phyloP scores from a whole-genome alignment of 2,113 vertebrate genomes.

The Phainopepla nitens region DNA sequence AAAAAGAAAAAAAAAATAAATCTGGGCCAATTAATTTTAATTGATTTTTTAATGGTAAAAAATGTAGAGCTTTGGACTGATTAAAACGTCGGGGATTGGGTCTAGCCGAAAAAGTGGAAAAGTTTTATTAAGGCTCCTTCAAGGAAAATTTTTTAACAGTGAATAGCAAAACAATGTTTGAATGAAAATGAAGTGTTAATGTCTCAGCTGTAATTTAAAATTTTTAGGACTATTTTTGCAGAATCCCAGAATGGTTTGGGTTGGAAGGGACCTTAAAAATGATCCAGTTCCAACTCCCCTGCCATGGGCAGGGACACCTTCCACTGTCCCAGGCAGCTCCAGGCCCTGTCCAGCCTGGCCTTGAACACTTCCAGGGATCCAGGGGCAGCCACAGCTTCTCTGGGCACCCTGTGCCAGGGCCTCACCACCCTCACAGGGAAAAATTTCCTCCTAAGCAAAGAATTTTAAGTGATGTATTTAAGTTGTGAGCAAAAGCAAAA shows the following conservation, averaged over 20 bases:
- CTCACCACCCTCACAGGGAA: accelerated
- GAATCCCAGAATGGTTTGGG: background rate
- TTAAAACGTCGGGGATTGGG: background rate
- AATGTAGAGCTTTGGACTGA: background rate
- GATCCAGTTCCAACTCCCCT: accelerated
- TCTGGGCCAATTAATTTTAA: background rate
- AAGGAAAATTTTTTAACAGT: background rate
- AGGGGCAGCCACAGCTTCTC: background rate
- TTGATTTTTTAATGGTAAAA: background rate
- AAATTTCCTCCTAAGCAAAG: background rate
- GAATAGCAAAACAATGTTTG: background rate
- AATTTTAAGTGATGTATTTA: background rate
- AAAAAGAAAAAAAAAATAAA: background rate
- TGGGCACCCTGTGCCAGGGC: background rate
- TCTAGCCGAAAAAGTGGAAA: background rate
- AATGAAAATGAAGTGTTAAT: background rate
- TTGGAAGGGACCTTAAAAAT: background rate
- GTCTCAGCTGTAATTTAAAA: background rate
- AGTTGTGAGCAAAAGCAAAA: background rate
- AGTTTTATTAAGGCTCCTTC: background rate
- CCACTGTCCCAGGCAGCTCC: accelerated
- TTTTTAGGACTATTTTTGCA: background rate
- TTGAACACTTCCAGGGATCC: background rate
- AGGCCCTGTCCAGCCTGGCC: accelerated
- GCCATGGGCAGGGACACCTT: background rate